Base-by-base conservation (phyloP, 2,797 vertebrate species). In the Apogon talboti region DNA sequence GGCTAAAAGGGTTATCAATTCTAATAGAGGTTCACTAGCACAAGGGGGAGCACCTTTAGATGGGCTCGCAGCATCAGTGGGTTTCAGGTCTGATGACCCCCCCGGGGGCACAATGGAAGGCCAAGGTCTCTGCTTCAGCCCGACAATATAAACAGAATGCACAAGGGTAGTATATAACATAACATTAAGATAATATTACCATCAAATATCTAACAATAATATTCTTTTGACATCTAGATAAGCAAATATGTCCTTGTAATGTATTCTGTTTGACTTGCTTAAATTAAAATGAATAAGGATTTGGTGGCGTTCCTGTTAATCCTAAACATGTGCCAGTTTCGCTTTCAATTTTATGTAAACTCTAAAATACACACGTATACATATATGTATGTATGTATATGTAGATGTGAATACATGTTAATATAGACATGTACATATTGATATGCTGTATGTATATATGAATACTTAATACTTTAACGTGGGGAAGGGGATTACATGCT, bases 1-100 rank as follows among this genome's bases (percentile, higher is more conserved):
- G 59, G 58, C 81, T 89, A 78, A 87, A 75, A 86, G 83, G 84
- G 87, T 91, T 90, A 93, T 94, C 88, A 89, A 91, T 93, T 94
- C 84, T 93, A 91, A 92, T 91, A 86, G 64, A 86, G 52, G 78
- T 80, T 76, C 71, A 42, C 57, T 37, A 57, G 61, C 66, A 61
- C 49, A 54, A 52, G 47, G 60, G 62, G 44, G 61, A 3, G 67
- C 66, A 49, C 66, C 63, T 73, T 80, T 42, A 76, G 49, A 74
- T 50, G 70, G 53, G 37, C 30, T 57, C 43, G 50, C 24, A 63
- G 72, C 54, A 58, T 81, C 69, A 7, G 43, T 76, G 64, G 84
- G 61, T 30, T 83, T 7, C 18, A 49, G 13, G 66, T 85, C 57
- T 75, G 71, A 81, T 72, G 78, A 77, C 72, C 66, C 71, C 71